phyloP scores from a whole-genome alignment of 2,797 vertebrate genomes.

The Carduelis carduelis region DNA sequence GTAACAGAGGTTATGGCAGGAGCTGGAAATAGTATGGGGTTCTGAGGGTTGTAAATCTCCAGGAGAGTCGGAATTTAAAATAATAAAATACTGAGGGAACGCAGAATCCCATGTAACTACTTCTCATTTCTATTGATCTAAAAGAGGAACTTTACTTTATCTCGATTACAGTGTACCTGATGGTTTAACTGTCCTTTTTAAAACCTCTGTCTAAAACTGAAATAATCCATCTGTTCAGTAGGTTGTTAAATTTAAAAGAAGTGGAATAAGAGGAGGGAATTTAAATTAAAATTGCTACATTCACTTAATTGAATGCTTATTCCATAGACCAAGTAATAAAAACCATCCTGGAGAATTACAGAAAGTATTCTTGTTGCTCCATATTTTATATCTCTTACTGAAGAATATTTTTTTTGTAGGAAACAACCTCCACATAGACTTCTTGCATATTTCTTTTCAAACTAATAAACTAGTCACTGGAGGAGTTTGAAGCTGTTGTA shows the following conservation, averaged over 20 bases:
- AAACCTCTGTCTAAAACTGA: conserved; percentile 12
- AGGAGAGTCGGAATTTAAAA: conserved; percentile 47
- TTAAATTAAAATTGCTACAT: background rate
- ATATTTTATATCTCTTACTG: background rate
- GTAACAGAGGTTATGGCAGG: conserved; percentile 37
- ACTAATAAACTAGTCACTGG: background rate
- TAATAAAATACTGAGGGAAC: background rate
- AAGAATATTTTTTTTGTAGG: background rate
- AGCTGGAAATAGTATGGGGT: conserved; percentile 43
- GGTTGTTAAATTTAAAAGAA: background rate
- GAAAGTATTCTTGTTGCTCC: background rate
- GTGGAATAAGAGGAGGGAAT: background rate
- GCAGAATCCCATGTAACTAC: background rate
- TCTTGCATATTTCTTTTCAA: background rate
- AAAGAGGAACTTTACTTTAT: conserved; percentile 64
- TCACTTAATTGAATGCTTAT: background rate
- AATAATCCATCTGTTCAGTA: background rate
- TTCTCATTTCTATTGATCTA: conserved; percentile 68
- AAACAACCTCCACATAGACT: background rate
- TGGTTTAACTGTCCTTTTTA: conserved; percentile 45
- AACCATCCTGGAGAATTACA: background rate
- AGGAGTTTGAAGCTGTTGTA: background rate
- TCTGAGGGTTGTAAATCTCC: conserved; percentile 60
- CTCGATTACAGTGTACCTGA: conserved; percentile 45
- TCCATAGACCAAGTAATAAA: background rate